Percentiles rank a stretch among this genome's conserved stretches.
These are phyloP conservation scores for Leuciscus idus DNA, from an alignment of 2,113 vertebrate genomes.

Conservation along the genomic window DNA sequence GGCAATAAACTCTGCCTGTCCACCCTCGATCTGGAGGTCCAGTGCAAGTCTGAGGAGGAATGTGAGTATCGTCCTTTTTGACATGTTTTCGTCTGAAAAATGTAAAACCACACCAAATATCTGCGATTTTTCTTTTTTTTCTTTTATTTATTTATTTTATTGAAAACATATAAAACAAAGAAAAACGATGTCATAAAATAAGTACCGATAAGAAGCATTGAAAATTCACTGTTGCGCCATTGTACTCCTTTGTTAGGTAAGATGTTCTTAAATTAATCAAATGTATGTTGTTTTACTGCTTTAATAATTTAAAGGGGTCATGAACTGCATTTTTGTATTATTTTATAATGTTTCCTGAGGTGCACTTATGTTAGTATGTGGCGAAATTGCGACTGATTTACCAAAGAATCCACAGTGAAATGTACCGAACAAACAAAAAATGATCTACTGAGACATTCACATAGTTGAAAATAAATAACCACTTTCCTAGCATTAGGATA, in stretches of 20 bases:
- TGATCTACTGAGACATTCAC: no score
- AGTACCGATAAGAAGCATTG: background rate
- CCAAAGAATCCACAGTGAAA: no score
- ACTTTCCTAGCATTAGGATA: no score
- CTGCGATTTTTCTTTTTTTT: background rate
- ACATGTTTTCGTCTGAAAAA: background rate
- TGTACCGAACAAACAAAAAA: no score
- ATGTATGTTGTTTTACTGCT: no score
- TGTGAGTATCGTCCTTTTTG: slow-evolving; percentile 74
- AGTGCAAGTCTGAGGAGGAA: slow-evolving; percentile 79
- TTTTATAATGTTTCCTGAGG: no score
- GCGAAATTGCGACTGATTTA: no score
- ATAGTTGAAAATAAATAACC: no score
- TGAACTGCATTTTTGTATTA: no score
- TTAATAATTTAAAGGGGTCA: no score
- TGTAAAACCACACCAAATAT: background rate
- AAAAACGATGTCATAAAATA: background rate
- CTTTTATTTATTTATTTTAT: background rate
- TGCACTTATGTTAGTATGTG: no score
- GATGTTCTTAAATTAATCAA: background rate
- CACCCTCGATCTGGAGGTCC: slow-evolving; percentile 92
- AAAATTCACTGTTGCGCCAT: background rate
- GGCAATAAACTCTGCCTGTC: slow-evolving; percentile 95
- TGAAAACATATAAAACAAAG: background rate
- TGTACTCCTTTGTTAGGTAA: background rate